Evolutionary conservation across 2,888 invertebrate species (phyloP), one percentile per base, ranked within the genome.

Genomic region (Acheta domesticus): DNA sequence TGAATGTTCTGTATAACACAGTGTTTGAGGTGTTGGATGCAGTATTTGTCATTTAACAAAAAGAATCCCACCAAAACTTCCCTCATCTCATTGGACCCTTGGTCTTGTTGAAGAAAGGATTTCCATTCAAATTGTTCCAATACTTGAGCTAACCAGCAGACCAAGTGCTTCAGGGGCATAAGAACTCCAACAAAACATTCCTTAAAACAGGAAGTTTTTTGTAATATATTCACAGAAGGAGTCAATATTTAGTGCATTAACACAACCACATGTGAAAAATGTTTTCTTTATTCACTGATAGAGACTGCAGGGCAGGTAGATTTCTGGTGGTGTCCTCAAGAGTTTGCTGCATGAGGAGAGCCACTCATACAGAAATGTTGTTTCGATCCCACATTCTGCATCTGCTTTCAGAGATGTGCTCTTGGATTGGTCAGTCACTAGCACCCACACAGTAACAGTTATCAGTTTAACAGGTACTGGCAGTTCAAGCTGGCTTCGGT

Each of bases 401-500:
- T 62, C 14, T 19, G 14, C n/a, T 62, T n/a, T n/a, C 62, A 62
- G 62, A 62, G 62, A 16, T 11, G 8, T 8, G 14, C 62, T 62
- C 62, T 62, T 62, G 62, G 8, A 62, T 12, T 62, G n/a, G n/a
- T 19, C n/a, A 19, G 62, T 62, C 62, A 62, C 16, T 62, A 62
- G 62, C 62, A 62, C 62, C 16, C 62, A 62, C 62, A 62, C 62
- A 62, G 62, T 62, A 62, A 62, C 62, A 62, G 62, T 62, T 62
- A 62, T 19, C 62, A 62, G n/a, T 62, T 62, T 62, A 62, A 62
- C 62, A 62, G 62, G 62, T 62, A 62, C 62, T 62, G 62, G 62
- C 62, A 62, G 62, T 62, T 62, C 62, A 62, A 62, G 62, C 62
- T 62, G 62, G 62, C n/a, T 62, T 62, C 62, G n/a, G 62, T 62